These are phyloP conservation scores for Diabrotica balteata DNA, from an alignment of 2,888 invertebrate species.

Conservation along the genomic window DNA sequence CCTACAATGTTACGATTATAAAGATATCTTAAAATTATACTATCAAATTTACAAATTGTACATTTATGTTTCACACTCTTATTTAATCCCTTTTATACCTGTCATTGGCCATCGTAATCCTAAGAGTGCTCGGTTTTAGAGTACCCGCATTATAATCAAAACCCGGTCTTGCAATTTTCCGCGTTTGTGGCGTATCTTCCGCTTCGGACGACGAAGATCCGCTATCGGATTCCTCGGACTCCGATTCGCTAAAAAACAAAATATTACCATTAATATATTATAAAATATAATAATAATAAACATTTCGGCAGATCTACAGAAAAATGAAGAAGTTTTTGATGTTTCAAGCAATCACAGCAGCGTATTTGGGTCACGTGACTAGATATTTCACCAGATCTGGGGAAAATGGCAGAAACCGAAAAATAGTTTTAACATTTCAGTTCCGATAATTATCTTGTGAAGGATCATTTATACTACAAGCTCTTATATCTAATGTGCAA, in stretches of 20 bases:
- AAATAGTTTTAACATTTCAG: too few species aligned
- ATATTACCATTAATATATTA: not conserved
- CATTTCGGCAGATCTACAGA: too few species aligned
- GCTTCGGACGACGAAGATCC: constrained; percentile 37
- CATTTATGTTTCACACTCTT: not conserved
- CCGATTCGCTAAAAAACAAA: constrained; percentile 30
- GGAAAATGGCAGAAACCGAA: too few species aligned
- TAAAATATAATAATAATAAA: too few species aligned
- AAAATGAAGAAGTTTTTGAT: too few species aligned
- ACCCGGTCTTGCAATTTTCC: constrained; percentile 46
- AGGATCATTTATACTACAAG: too few species aligned
- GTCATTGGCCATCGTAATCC: constrained; percentile 48
- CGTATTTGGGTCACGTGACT: too few species aligned
- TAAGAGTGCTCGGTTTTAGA: constrained; percentile 52
- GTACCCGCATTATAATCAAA: constrained; percentile 43
- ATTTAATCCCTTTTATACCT: constrained; percentile 29
- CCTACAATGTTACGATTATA: too few species aligned
- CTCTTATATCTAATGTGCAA: too few species aligned
- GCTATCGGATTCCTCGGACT: constrained; percentile 34
- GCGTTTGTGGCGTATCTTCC: constrained; percentile 13
- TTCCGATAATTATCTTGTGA: too few species aligned
- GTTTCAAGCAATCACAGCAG: too few species aligned
- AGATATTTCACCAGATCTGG: too few species aligned
- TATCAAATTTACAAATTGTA: constrained; percentile 12
- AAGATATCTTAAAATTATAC: not conserved